Percentiles rank a stretch among this genome's conserved stretches.
Evolutionary conservation across 2,888 invertebrate species (phyloP).

Genomic region (Eledona agricola): DNA sequence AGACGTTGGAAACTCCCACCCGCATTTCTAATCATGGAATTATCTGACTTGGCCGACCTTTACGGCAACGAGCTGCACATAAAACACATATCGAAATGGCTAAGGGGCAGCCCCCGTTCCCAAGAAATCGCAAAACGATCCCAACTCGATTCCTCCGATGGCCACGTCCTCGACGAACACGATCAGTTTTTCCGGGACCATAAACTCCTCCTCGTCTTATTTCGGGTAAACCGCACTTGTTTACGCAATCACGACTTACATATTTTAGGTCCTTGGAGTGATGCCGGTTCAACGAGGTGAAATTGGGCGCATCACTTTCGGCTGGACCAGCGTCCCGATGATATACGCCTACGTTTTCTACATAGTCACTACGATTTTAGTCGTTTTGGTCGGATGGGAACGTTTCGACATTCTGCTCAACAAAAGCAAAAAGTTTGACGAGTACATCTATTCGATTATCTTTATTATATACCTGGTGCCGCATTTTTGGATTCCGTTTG

Average conservation of each 20-base stretch:
- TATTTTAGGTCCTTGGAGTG: slow-evolving; percentile 69
- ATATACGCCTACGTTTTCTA: slow-evolving; percentile 73
- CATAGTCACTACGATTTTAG: slow-evolving; percentile 67
- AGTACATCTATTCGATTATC: slow-evolving; percentile 74
- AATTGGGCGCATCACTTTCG: slow-evolving; percentile 68
- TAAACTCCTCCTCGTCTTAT: slow-evolving; percentile 69
- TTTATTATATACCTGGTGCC: slow-evolving; percentile 74
- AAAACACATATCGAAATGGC: slow-evolving; percentile 38
- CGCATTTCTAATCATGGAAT: slow-evolving; percentile 29
- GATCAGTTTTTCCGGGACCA: slow-evolving; percentile 75
- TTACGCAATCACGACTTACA: no score
- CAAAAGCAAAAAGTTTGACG: slow-evolving; percentile 71
- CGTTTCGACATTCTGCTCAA: slow-evolving; percentile 69
- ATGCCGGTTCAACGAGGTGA: slow-evolving; percentile 67
- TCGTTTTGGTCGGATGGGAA: slow-evolving; percentile 70
- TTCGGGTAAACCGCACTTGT: slow-evolving; percentile 64
- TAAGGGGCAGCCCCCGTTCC: slow-evolving; percentile 50
- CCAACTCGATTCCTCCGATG: slow-evolving; percentile 66
- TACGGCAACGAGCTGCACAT: slow-evolving; percentile 43
- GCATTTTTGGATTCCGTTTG: slow-evolving; percentile 76
- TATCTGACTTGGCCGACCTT: slow-evolving; percentile 39
- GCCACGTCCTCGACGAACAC: slow-evolving; percentile 68
- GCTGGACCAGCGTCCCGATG: slow-evolving; percentile 71
- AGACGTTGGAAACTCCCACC: no score
- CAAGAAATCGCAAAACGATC: slow-evolving; percentile 59